Evolutionary conservation across 2,113 vertebrate species (phyloP).

Genomic region (Glaucomys volans): DNA sequence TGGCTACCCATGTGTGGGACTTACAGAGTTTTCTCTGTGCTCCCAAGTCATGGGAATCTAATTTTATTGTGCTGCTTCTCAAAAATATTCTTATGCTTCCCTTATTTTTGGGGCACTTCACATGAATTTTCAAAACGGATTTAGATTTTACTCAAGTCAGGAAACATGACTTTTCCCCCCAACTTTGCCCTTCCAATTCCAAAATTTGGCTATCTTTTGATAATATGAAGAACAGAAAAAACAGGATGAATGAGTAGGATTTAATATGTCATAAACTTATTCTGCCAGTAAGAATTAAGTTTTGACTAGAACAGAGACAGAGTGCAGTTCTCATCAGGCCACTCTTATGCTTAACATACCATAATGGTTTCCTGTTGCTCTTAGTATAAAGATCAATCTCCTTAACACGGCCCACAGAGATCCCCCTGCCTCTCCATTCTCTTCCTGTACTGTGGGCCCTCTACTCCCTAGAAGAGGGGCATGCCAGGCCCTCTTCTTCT

Average conservation of each 20-base stretch:
- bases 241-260: not conserved
- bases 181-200: not conserved
- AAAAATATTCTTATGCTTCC: not conserved
- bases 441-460: not conserved
- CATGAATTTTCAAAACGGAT: not conserved
- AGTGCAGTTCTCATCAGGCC: not conserved
- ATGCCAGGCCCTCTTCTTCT: not conserved
- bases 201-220: not conserved
- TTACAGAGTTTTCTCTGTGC: not conserved
- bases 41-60: not conserved
- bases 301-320: not conserved
- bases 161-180: not conserved
- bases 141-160: not conserved
- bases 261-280: constrained; percentile 18
- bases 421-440: not conserved
- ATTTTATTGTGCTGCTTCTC: not conserved
- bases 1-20: not conserved
- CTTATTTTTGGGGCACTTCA: not conserved
- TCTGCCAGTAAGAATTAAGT: not conserved
- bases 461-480: not conserved
- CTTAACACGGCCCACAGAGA: not conserved
- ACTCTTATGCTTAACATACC: not conserved
- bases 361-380: not conserved
- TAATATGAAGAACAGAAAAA: constrained; percentile 3
- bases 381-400: not conserved